phyloP scores from a whole-genome alignment of 2,113 vertebrate genomes.

The Gopherus evgoodei region DNA sequence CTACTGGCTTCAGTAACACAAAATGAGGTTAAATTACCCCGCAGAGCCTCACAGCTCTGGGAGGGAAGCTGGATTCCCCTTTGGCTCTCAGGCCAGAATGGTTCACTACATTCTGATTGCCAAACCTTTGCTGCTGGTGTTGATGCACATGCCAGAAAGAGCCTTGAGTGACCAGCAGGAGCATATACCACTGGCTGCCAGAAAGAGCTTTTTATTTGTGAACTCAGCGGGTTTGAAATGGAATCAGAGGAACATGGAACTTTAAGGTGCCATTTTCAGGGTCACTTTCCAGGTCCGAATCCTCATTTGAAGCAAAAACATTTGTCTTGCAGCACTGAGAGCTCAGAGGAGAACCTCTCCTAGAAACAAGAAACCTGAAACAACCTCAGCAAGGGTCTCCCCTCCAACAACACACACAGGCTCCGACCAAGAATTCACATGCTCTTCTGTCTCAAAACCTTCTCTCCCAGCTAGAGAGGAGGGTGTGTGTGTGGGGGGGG shows the following conservation, averaged over 20 bases:
- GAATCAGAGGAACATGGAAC: not conserved
- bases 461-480: no score
- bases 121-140: not conserved
- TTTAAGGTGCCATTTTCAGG: not conserved
- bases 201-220: not conserved
- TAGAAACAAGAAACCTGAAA: not conserved
- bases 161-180: not conserved
- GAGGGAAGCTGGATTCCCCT: not conserved
- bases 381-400: not conserved
- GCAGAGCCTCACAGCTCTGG: not conserved
- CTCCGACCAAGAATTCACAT: not conserved
- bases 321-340: not conserved
- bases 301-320: not conserved
- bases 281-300: not conserved
- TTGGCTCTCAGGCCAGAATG: not conserved
- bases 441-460: not conserved
- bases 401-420: not conserved
- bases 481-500: no score
- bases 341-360: not conserved
- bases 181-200: not conserved
- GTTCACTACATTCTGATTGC: not conserved
- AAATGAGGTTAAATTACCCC: not conserved
- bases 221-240: not conserved
- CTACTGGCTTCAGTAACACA: not conserved
- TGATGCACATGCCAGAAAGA: no score